phyloP scores from a whole-genome alignment of 2,888 invertebrate genomes.

The Heliconius charithonia region DNA sequence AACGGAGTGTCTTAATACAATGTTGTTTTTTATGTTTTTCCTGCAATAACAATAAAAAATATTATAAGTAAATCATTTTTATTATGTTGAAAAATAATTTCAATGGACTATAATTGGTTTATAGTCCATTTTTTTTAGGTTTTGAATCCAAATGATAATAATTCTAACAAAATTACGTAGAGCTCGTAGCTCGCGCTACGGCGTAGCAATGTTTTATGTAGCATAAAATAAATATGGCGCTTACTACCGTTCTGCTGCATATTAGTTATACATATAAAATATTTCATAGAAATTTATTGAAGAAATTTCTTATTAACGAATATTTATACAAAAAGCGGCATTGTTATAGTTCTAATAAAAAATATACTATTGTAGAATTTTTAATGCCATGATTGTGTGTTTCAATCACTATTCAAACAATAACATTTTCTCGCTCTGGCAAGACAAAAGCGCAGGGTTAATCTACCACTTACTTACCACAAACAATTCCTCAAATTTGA shows the following conservation, averaged over 20 bases:
- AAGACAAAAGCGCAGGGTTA: too few relatives aligned
- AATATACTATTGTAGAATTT: background rate
- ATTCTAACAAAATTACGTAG: constrained; percentile 18
- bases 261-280: background rate
- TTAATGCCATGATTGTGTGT: background rate
- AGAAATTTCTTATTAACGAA: background rate
- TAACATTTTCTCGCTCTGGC: too few relatives aligned
- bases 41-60: background rate
- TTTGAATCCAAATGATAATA: background rate
- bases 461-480: too few relatives aligned
- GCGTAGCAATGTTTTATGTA: constrained; percentile 23
- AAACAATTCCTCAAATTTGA: too few relatives aligned
- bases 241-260: background rate
- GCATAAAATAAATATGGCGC: constrained; percentile 20
- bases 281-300: too few relatives aligned
- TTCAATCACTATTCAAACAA: too few relatives aligned
- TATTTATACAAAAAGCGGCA: background rate
- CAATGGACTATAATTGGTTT: too few relatives aligned
- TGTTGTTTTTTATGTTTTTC: background rate
- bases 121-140: too few relatives aligned
- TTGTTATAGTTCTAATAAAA: background rate
- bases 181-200: constrained; percentile 29
- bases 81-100: too few relatives aligned
- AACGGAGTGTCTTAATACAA: too few relatives aligned
- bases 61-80: too few relatives aligned